Percentiles rank a stretch among this genome's conserved stretches.
phyloP scores from a whole-genome alignment of 2,113 vertebrate species.

The Australoheros scitulus region DNA sequence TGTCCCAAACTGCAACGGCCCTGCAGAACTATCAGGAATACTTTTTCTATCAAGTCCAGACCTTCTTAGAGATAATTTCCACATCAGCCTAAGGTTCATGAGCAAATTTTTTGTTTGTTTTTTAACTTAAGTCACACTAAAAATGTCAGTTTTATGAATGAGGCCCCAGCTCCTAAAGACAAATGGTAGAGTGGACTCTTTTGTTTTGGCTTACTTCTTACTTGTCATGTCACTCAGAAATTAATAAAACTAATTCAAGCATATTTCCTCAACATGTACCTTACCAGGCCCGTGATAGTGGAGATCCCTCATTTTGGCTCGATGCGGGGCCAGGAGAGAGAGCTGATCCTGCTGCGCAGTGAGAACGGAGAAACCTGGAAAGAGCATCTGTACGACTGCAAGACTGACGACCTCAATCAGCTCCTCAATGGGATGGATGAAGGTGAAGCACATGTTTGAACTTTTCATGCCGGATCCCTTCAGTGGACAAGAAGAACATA shows the following conservation, averaged over 20 bases:
- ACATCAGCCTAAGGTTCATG: background rate
- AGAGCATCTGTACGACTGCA: slow-evolving; percentile 95
- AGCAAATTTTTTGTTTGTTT: rapidly evolving
- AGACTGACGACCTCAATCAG: slow-evolving; percentile 86
- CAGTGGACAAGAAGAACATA: no score
- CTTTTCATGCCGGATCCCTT: no score
- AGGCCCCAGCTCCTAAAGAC: background rate
- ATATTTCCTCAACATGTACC: slow-evolving; percentile 48
- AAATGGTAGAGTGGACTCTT: background rate
- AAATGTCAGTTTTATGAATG: background rate
- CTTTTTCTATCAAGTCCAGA: background rate
- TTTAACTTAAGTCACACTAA: rapidly evolving
- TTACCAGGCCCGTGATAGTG: slow-evolving; percentile 95
- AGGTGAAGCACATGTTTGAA: slow-evolving; percentile 68
- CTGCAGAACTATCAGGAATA: background rate
- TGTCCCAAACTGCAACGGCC: background rate
- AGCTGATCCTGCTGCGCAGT: slow-evolving; percentile 94
- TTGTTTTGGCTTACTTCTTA: background rate
- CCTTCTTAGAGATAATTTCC: background rate
- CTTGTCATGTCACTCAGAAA: background rate
- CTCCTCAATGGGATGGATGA: slow-evolving; percentile 99
- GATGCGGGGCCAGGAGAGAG: slow-evolving; percentile 93
- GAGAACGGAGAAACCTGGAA: slow-evolving; percentile 98
- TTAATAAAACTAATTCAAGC: background rate
- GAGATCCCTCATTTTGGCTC: slow-evolving; percentile 99